These are phyloP conservation scores for Coptodon bakossiorum DNA, from an alignment of 2,113 vertebrate genomes.

Conservation along the genomic window DNA sequence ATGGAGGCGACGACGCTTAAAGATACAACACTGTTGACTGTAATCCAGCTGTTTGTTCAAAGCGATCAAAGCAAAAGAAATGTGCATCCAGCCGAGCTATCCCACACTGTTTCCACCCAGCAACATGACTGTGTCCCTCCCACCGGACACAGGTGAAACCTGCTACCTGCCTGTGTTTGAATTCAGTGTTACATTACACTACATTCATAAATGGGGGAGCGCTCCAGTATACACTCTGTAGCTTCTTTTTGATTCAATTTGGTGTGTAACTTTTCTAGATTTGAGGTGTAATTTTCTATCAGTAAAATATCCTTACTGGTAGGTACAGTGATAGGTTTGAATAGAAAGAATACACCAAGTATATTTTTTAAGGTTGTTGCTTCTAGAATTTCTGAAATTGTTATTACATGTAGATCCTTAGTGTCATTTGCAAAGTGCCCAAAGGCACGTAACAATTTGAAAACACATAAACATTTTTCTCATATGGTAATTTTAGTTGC, in stretches of 20 bases:
- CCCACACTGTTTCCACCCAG: background rate
- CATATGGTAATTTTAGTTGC: background rate
- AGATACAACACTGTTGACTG: background rate
- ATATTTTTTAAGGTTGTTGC: background rate
- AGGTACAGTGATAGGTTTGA: background rate
- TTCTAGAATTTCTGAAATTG: background rate
- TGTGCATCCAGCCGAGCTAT: background rate
- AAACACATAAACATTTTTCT: background rate
- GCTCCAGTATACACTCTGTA: background rate
- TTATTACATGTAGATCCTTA: background rate
- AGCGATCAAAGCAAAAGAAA: background rate
- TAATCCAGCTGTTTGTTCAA: background rate
- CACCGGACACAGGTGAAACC: background rate
- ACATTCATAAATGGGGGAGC: accelerated
- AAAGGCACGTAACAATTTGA: accelerated
- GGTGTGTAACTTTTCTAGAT: background rate
- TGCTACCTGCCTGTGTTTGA: background rate
- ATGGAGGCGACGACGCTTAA: accelerated
- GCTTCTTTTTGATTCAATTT: background rate
- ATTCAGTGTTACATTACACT: background rate
- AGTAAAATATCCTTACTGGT: background rate
- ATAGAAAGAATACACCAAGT: background rate
- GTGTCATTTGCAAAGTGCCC: background rate
- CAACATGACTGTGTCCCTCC: background rate
- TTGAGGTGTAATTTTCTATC: background rate